phyloP scores from a whole-genome alignment of 2,113 vertebrate species.

The Poeciliopsis occidentalis region DNA sequence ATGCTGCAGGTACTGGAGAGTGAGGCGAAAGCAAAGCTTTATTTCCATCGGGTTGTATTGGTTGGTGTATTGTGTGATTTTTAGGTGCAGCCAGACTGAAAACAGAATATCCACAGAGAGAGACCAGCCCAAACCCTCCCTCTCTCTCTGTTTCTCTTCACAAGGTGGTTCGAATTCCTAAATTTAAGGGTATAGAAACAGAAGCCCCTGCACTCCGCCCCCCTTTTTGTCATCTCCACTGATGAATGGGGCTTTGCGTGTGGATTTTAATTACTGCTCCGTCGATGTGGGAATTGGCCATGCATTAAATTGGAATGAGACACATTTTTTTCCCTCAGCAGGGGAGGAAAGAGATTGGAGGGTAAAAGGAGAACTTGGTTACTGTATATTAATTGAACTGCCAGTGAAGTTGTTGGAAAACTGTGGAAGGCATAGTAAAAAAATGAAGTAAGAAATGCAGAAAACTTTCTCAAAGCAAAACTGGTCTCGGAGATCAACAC shows the following conservation, averaged over 20 bases:
- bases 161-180: slow-evolving; percentile 40
- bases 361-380: slow-evolving; percentile 66
- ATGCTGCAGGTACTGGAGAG: slow-evolving; percentile 40
- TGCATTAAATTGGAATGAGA: slow-evolving; percentile 84
- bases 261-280: slow-evolving; percentile 81
- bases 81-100: neutral
- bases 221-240: slow-evolving; percentile 65
- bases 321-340: slow-evolving; percentile 75
- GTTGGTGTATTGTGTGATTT: no score
- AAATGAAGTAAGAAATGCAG: neutral
- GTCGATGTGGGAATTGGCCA: slow-evolving; percentile 78
- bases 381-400: slow-evolving; percentile 76
- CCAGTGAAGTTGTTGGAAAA: slow-evolving; percentile 60
- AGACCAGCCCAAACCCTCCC: slow-evolving; percentile 32
- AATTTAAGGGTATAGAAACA: slow-evolving; percentile 58
- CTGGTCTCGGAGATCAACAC: slow-evolving; percentile 5
- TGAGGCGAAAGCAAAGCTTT: neutral
- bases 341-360: slow-evolving; percentile 57
- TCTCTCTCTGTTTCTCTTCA: slow-evolving; percentile 9
- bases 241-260: slow-evolving; percentile 77
- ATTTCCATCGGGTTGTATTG: neutral
- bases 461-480: slow-evolving; percentile 4
- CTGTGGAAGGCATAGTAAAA: slow-evolving; percentile 12
- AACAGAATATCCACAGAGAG: slow-evolving; percentile 36
- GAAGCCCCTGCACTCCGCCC: slow-evolving; percentile 48